These are phyloP conservation scores for Siniperca knerii DNA, from an alignment of 2,113 vertebrate species.

Conservation along the genomic window DNA sequence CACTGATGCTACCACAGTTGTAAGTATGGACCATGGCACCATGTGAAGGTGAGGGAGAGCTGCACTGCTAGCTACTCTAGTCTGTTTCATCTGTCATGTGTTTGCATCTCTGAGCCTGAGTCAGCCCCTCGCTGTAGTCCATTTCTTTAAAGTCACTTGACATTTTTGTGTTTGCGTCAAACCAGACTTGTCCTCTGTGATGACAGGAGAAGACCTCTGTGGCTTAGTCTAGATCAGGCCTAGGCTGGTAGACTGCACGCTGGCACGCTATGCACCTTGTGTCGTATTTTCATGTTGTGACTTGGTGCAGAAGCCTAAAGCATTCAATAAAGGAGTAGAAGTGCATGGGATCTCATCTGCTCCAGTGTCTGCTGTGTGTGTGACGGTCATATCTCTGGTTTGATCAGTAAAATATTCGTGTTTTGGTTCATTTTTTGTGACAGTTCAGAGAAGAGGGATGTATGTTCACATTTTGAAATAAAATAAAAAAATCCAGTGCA, in stretches of 20 bases:
- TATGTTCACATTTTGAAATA: not conserved
- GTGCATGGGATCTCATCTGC: conserved; percentile 49
- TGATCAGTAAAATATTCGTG: not conserved
- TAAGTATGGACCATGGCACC: conserved; percentile 59
- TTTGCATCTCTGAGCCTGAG: conserved; percentile 53
- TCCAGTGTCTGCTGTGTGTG: conserved; percentile 13
- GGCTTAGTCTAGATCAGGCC: conserved; percentile 13
- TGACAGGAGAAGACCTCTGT: not conserved
- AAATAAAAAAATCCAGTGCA: not conserved
- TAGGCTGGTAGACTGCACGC: conserved; percentile 51
- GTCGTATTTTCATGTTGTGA: conserved; percentile 23
- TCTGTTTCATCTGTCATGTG: conserved; percentile 35
- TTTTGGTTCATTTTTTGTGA: conserved; percentile 33
- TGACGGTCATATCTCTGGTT: not conserved
- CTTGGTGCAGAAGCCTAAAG: conserved; percentile 11
- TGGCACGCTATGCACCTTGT: conserved; percentile 50
- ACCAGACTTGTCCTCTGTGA: not conserved
- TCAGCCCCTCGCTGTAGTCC: conserved; percentile 1
- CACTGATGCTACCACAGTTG: conserved; percentile 31
- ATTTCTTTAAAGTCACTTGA: conserved; percentile 7
- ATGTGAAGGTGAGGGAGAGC: conserved; percentile 66
- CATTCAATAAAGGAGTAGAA: not conserved
- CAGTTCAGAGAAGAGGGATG: not conserved
- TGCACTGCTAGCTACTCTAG: not conserved
- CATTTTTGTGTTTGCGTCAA: not conserved